Percentiles rank a stretch among this genome's conserved stretches.
phyloP scores from a whole-genome alignment of 2,888 invertebrate genomes.

The Malachius bipustulatus region DNA sequence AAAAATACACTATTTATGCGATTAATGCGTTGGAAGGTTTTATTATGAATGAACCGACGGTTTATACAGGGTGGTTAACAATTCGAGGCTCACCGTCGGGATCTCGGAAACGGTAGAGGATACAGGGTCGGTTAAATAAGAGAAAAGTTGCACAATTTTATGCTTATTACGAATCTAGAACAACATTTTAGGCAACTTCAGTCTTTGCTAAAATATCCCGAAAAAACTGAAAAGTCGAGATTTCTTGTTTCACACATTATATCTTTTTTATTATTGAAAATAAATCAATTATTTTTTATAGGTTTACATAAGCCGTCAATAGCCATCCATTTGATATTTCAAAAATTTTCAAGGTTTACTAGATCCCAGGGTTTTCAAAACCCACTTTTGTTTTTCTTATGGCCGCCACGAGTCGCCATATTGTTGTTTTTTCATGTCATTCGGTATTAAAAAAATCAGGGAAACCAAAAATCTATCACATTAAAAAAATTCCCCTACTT shows the following conservation, averaged over 20 bases:
- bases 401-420: too few relatives aligned
- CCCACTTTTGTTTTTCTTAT: too few relatives aligned
- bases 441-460: too few relatives aligned
- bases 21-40: too few relatives aligned
- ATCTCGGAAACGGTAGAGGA: background rate
- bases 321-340: background rate
- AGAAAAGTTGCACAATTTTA: background rate
- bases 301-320: background rate
- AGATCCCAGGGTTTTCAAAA: too few relatives aligned
- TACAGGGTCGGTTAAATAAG: slow-evolving; percentile 1
- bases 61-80: background rate
- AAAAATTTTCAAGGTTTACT: background rate
- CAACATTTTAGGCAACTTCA: background rate
- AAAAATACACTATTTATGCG: too few relatives aligned
- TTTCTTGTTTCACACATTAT: background rate
- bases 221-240: slow-evolving; percentile 1
- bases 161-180: slow-evolving; percentile 1
- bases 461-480: too few relatives aligned
- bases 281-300: background rate
- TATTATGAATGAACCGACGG: too few relatives aligned
- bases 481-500: too few relatives aligned
- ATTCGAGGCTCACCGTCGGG: background rate
- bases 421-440: too few relatives aligned
- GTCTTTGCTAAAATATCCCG: slow-evolving; percentile 1
- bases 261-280: background rate